Evolutionary conservation across 1,140 invertebrate species (phyloP), one percentile per base, ranked within the genome.

Genomic region (Maconellicoccus hirsutus): DNA sequence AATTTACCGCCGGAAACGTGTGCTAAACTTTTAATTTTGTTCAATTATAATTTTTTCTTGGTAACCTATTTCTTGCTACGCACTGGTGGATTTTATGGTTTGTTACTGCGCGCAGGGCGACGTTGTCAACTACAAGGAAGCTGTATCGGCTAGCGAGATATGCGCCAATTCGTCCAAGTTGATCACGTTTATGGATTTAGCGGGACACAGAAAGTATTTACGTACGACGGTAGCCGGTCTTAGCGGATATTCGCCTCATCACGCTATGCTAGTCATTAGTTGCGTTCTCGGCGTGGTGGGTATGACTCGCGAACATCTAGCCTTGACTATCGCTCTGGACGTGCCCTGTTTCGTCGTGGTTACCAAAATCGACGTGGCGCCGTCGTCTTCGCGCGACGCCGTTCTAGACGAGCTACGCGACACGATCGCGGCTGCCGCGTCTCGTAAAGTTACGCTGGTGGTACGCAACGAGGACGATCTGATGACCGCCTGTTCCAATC

Each of bases 121-220:
- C 75, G 83, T 91, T 26, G 85, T 95, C 0, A 96, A 96, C 75
- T 97, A 96, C 77, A 90, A 89, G 73, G 90, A 94, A 76, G 87
- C 93, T 78, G 89, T 90, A 78, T 95, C 91, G 0, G 89, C 94
- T 0, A 96, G 98, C 80, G 92, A 98, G 76, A 98, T 98, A 66
- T 94, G 91, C 75, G 92, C 95, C 75, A 82, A 87, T 71, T 93
- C 92, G 1, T 88, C 90, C 6, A 96, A 96, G 81, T 81, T 98
- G 39, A 90, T 98, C 0, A 96, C 94, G 0, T 93, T 98, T 76
- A 89, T 98, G 76, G 97, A 99, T 83, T 82, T 98, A 73, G 96
- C 96, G 6, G 97, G 96, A 0, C 94, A 98, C 82, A 87, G 90
- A 73, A 98, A 98, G 79, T 99, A 98, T 79, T 83, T 98, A 75